Evolutionary conservation across 1,140 invertebrate genomes (phyloP).

Genomic region (Subanguina moxae): DNA sequence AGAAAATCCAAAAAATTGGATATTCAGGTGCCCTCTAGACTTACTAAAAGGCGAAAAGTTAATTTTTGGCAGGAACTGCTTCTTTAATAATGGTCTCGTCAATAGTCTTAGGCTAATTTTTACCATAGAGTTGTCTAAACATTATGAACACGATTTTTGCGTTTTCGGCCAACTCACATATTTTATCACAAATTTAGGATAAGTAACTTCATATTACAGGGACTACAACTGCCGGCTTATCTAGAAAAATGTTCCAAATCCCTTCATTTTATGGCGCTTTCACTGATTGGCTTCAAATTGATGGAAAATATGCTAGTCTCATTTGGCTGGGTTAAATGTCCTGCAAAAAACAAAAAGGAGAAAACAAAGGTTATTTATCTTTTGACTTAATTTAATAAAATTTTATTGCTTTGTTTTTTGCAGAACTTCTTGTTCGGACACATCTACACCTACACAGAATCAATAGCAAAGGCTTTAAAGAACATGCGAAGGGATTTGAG

Average conservation of each 20-base stretch:
- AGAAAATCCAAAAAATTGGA: no score
- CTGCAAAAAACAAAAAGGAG: not conserved
- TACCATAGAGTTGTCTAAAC: no score
- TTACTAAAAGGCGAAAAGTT: no score
- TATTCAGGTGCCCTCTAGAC: no score
- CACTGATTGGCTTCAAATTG: not conserved
- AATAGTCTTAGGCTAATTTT: no score
- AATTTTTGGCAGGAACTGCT: no score
- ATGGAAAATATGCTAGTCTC: not conserved
- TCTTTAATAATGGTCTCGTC: no score
- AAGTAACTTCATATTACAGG: not conserved
- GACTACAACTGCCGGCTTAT: not conserved
- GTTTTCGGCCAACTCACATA: no score
- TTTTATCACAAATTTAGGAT: no score
- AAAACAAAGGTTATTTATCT: not conserved
- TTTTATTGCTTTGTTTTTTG: not conserved
- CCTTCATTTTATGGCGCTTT: not conserved
- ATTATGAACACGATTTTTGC: no score
- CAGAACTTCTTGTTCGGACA: not conserved
- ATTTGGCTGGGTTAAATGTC: not conserved
- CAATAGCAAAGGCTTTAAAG: not conserved
- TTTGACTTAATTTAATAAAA: not conserved
- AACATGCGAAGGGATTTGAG: not conserved
- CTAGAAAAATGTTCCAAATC: not conserved
- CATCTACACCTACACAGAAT: not conserved